Base-by-base conservation (phyloP, 1,140 invertebrate species). In the Panagrolaimus sp. region DNA sequence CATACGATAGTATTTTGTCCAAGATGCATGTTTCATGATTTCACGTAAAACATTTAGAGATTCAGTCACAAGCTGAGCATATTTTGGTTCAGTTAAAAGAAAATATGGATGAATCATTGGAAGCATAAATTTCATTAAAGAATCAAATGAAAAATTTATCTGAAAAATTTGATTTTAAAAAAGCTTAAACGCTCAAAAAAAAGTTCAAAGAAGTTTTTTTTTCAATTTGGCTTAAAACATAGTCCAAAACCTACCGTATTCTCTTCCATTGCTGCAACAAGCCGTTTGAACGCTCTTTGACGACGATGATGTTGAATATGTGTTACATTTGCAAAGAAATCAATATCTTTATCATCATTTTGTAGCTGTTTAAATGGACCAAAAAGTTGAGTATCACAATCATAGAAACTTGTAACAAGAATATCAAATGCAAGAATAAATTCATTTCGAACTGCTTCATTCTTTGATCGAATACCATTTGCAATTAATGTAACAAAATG, bases 281-380 rank as follows among this genome's bases (percentile, higher is more conserved):
- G 43, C 9, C 63, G 43, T 23, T 66, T 47, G 25, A 81, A 77
- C 9, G 80, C 78, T 13, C 67, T 64, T 46, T 78, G 73, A 2
- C 78, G 69, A 14, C 79, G 76, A 65, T 82, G 80, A 11, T 57
- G 81, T 83, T 87, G 87, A 62, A 87, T 86, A 85, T 97, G 93
- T 44, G 88, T 87, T 74, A 93, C 89, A 79, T 95, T 96, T 74
- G 93, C 91, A 80, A 94, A 97, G 85, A 96, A 94, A 84, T 96
- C 92, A 0, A 91, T 88, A 82, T 97, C 93, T 0, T 86, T 83
- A 82, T 96, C 91, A 44, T 85, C 84, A 75, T 91, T 89, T 0
- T 87, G 86, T 1, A 94, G 84, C 16, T 90, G 87, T 9, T 13
- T 27, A 38, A 38, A 65, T 1, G 42, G 47, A 9, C 13, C 11